Conservation (phyloP, 2,888 invertebrate genomes). For the Athetis lepigone region DNA sequence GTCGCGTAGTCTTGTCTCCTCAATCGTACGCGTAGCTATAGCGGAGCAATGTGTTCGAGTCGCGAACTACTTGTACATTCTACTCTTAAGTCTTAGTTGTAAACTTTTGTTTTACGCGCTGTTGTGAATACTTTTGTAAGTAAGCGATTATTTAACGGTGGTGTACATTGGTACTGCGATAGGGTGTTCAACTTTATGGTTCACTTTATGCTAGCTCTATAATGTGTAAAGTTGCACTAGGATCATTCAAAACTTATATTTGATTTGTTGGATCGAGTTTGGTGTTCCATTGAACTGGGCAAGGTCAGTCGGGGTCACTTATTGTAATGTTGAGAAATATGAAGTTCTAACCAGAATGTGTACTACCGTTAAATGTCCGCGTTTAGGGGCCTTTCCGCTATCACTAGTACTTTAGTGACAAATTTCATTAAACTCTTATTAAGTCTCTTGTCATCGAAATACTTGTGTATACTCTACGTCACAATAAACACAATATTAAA, state of each 20-base stretch:
- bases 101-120: conserved; percentile 48
- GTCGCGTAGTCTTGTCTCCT: conserved; percentile 55
- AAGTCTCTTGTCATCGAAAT: conserved; percentile 48
- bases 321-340: neutral
- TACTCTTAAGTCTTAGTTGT: conserved; percentile 65
- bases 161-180: conserved; percentile 4
- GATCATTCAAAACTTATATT: too few relatives aligned
- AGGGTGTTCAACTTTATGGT: conserved; percentile 3
- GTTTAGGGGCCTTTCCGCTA: conserved; percentile 61
- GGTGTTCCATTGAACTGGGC: too few relatives aligned
- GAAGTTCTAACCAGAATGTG: conserved; percentile 9
- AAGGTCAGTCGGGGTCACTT: too few relatives aligned
- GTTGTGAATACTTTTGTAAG: conserved; percentile 64
- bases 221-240: too few relatives aligned
- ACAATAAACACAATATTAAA: conserved; percentile 42
- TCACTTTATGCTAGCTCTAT: too few relatives aligned
- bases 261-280: too few relatives aligned
- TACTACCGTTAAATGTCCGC: conserved; percentile 36
- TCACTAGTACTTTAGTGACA: conserved; percentile 48
- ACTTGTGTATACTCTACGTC: conserved; percentile 40
- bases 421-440: conserved; percentile 34
- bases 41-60: conserved; percentile 60
- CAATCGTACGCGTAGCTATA: conserved; percentile 53
- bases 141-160: conserved; percentile 40
- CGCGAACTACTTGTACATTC: conserved; percentile 66